Evolutionary conservation across 2,113 vertebrate species (phyloP).

Genomic region (Dolichallabes microphthalmus): DNA sequence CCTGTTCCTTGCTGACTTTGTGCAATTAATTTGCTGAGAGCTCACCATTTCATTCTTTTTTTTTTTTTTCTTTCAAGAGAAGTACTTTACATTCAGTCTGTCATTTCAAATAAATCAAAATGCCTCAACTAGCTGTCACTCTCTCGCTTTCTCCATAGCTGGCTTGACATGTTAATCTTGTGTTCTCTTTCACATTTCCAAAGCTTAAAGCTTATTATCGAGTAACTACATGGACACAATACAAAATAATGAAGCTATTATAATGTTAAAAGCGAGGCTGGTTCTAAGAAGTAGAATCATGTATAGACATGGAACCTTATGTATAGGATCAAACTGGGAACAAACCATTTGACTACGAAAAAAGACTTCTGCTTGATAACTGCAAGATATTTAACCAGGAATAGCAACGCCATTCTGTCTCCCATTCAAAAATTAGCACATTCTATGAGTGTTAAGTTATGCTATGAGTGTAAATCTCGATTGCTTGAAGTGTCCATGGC

Average conservation of each 20-base stretch:
- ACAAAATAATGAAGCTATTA: background rate
- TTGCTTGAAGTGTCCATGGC: too few species aligned
- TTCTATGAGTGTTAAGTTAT: background rate
- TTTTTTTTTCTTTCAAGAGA: background rate
- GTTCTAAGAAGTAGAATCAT: background rate
- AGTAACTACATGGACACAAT: background rate
- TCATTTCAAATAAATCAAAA: conserved; percentile 28
- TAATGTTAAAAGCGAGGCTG: background rate
- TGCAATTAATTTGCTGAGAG: conserved; percentile 29
- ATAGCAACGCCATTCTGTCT: background rate
- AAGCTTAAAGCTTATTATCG: background rate
- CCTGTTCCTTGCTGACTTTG: background rate
- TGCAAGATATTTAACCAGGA: background rate
- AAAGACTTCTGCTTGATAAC: background rate
- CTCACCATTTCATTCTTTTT: background rate
- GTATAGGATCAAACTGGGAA: background rate
- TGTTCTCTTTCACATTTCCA: background rate
- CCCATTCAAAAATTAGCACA: background rate
- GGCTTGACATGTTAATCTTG: background rate
- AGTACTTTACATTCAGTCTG: conserved; percentile 7
- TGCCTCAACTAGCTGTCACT: conserved; percentile 6
- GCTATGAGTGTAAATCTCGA: too few species aligned
- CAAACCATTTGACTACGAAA: background rate
- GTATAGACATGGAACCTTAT: background rate
- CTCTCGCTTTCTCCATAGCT: background rate